Evolutionary conservation across 2,888 invertebrate genomes (phyloP), one percentile per base, ranked within the genome.

Genomic region (Aleiodes alternator): DNA sequence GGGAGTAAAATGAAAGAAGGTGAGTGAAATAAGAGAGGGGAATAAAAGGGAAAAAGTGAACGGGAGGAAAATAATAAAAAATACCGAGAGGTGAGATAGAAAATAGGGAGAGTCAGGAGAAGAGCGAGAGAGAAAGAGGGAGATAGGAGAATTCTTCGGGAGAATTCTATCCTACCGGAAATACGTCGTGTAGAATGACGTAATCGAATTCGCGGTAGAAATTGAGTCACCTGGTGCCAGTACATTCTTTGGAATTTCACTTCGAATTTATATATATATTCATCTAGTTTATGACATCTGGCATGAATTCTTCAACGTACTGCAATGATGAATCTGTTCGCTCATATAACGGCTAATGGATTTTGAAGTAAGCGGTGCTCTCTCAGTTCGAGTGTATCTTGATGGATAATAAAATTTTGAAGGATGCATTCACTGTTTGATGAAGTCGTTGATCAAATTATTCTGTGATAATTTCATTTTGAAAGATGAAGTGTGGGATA

Each of bases 151-250:
- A 55, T 12, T 43, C 34, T 66, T 43, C 16, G 64, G 50, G 50
- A 51, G 51, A 66, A 56, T 64, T 73, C 69, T 73, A 75, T 77
- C 71, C 73, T 57, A 43, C 71, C 73, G 72, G 75, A 78, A 77
- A 81, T 80, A 79, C 76, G 79, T 80, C 80, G 79, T 77, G 77
- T 59, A 79, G 76, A 76, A 70, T 76, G 76, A 80, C 72, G 81
- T 80, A 81, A 81, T 79, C 77, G 81, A 81, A 81, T 81, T 43
- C 69, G 78, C 78, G 77, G 77, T 80, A 73, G 76, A 80, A 80
- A 81, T 79, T 76, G 81, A 80, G 78, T 80, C 73, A 76, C 73
- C 71, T 73, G 38, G 61, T 61, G 61, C 64, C 23, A 64, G 64
- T 64, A 64, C 59, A 34, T 23, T 64, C 48, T 64, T 14, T 23